Conservation (phyloP, 2,113 vertebrate genomes). For the Sturnira hondurensis region DNA sequence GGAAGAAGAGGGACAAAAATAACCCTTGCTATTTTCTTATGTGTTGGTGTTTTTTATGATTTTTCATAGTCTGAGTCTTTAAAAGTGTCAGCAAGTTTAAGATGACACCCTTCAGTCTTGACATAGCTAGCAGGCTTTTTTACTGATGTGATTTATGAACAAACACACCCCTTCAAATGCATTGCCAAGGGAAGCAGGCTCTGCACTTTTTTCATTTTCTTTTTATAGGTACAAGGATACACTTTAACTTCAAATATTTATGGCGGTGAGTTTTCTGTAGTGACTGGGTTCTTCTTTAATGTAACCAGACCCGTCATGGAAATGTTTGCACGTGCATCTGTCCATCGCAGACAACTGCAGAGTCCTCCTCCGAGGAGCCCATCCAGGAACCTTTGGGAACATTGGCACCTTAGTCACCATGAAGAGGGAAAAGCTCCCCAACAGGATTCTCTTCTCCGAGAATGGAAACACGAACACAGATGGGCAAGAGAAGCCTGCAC, state of each 20-base stretch:
- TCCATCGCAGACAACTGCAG: neutral
- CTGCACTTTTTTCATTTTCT: neutral
- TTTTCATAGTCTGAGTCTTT: neutral
- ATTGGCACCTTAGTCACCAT: neutral
- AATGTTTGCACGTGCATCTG: neutral
- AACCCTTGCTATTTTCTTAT: neutral
- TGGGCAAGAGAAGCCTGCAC: neutral
- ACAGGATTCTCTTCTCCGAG: neutral
- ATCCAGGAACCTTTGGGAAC: fast-evolving
- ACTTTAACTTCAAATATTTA: neutral
- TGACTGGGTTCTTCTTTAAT: neutral
- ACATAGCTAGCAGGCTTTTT: neutral
- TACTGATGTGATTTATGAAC: neutral
- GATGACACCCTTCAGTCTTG: neutral
- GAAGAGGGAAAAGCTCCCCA: neutral
- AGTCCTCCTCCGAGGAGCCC: neutral
- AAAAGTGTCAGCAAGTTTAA: neutral
- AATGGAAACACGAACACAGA: neutral
- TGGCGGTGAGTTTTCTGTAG: neutral
- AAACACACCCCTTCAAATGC: neutral
- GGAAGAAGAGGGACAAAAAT: neutral
- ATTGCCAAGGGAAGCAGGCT: neutral
- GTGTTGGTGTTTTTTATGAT: neutral
- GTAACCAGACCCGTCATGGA: too few species aligned
- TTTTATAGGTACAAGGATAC: neutral